phyloP scores from a whole-genome alignment of 2,888 invertebrate genomes.

The Nomada fabriciana region DNA sequence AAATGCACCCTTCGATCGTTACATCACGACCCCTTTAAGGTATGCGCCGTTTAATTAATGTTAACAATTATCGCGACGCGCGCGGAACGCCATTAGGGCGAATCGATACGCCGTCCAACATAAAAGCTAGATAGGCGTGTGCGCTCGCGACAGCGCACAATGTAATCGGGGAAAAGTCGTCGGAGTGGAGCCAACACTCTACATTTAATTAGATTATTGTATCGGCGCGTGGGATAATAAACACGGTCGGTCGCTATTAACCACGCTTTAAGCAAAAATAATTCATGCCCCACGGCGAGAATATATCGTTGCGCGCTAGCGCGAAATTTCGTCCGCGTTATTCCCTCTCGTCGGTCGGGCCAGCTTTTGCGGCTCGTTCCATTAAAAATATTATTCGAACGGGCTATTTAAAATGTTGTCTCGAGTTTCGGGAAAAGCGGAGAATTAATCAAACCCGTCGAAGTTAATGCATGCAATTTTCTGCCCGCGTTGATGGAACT shows the following conservation, averaged over 20 bases:
- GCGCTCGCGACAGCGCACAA: too few species aligned
- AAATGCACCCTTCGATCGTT: constrained; percentile 10
- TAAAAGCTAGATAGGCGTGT: neutral
- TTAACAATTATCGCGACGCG: constrained; percentile 20
- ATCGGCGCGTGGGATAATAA: constrained; percentile 8
- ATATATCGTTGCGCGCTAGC: neutral
- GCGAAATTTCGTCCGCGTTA: constrained; percentile 13
- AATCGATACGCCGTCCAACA: constrained; percentile 23
- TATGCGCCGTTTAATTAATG: constrained; percentile 28
- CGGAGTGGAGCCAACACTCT: neutral
- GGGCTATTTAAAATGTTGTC: neutral
- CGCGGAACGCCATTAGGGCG: neutral
- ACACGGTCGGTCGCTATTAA: neutral
- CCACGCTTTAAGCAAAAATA: neutral
- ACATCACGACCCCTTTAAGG: constrained; percentile 1
- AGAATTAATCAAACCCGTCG: neutral
- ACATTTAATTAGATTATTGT: constrained; percentile 18
- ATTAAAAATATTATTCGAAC: neutral
- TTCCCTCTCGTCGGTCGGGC: neutral
- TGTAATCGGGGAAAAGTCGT: neutral
- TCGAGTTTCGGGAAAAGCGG: neutral
- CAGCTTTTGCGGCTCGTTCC: neutral
- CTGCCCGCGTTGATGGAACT: neutral
- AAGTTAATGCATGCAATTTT: neutral
- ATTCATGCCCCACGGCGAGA: neutral